Conservation (phyloP, 1,140 invertebrate genomes). For the Gonatopus flavifemur region DNA sequence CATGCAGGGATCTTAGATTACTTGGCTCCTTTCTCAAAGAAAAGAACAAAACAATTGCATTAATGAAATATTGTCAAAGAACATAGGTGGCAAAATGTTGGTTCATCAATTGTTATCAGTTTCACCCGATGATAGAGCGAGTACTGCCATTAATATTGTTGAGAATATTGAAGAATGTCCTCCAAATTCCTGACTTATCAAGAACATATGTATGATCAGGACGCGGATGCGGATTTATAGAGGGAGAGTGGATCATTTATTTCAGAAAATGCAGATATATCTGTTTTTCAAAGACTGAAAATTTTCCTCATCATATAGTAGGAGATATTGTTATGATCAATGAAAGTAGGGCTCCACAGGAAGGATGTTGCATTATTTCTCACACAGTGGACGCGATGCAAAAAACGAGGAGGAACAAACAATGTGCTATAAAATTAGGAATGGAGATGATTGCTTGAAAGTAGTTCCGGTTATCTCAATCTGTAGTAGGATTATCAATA, state of each 20-base stretch:
- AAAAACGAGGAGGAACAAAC: constrained; percentile 80
- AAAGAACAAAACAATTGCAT: too few relatives aligned
- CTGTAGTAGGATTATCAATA: constrained; percentile 76
- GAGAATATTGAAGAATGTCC: constrained; percentile 79
- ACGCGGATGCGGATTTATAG: constrained; percentile 86
- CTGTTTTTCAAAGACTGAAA: constrained; percentile 85
- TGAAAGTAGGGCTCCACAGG: constrained; percentile 76
- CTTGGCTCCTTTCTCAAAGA: too few relatives aligned
- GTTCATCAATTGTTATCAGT: constrained; percentile 51
- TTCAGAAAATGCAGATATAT: constrained; percentile 80
- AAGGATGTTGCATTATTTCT: constrained; percentile 78
- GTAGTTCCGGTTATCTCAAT: constrained; percentile 87
- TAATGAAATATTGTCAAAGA: constrained; percentile 45
- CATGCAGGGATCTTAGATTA: too few relatives aligned
- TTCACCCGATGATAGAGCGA: constrained; percentile 77
- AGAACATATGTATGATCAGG: constrained; percentile 86
- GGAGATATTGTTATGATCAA: constrained; percentile 73
- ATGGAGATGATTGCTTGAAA: constrained; percentile 65
- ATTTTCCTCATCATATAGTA: constrained; percentile 69
- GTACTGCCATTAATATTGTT: constrained; percentile 77
- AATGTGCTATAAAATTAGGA: constrained; percentile 75
- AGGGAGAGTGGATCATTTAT: constrained; percentile 79
- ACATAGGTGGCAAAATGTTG: constrained; percentile 45
- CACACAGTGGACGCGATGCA: constrained; percentile 78
- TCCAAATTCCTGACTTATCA: constrained; percentile 72